A percentile compares a stretch with the other conserved stretches of the same genome.
Conservation (phyloP, 2,797 vertebrate species). For the Apogon hyalosoma region DNA sequence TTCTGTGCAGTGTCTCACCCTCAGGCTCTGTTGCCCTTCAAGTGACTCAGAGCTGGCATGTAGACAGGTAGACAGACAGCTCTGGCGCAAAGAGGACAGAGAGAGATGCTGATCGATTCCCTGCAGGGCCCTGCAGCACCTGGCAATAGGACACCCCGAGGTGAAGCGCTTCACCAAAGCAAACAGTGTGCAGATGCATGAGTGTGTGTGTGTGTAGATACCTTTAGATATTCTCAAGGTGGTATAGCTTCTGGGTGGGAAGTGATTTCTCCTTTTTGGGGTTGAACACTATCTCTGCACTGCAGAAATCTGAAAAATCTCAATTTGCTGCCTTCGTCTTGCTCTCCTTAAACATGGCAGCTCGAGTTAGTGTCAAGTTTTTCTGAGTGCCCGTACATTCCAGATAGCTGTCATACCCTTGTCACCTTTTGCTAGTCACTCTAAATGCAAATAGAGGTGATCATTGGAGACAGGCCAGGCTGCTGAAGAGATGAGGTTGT, state of each 20-base stretch:
- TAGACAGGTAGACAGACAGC: constrained; percentile 64
- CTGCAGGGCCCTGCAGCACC: constrained; percentile 53
- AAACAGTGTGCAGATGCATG: constrained; percentile 10
- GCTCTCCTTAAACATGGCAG: constrained; percentile 31
- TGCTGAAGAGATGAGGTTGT: constrained; percentile 84
- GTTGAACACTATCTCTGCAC: constrained; percentile 24
- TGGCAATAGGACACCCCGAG: constrained; percentile 41
- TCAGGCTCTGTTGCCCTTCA: constrained; percentile 56
- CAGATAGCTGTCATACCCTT: constrained; percentile 42
- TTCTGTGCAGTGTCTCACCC: constrained; percentile 58
- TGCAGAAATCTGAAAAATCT: constrained; percentile 49
- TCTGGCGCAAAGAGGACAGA: constrained; percentile 47
- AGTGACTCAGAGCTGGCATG: constrained; percentile 46
- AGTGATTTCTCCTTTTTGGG: constrained; percentile 34
- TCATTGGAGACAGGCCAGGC: constrained; percentile 72
- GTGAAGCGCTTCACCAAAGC: constrained; percentile 34
- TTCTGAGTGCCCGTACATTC: constrained; percentile 36
- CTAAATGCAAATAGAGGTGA: constrained; percentile 89
- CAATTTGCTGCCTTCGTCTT: constrained; percentile 32
- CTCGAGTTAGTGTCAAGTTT: constrained; percentile 36
- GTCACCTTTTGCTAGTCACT: constrained; percentile 81
- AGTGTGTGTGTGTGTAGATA: constrained; percentile 13
- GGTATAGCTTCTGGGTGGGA: constrained; percentile 13
- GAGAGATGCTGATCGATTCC: constrained; percentile 61
- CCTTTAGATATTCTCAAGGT: constrained; percentile 29